These are phyloP conservation scores for Pogona vitticeps DNA, from an alignment of 2,113 vertebrate genomes.

Conservation along the genomic window DNA sequence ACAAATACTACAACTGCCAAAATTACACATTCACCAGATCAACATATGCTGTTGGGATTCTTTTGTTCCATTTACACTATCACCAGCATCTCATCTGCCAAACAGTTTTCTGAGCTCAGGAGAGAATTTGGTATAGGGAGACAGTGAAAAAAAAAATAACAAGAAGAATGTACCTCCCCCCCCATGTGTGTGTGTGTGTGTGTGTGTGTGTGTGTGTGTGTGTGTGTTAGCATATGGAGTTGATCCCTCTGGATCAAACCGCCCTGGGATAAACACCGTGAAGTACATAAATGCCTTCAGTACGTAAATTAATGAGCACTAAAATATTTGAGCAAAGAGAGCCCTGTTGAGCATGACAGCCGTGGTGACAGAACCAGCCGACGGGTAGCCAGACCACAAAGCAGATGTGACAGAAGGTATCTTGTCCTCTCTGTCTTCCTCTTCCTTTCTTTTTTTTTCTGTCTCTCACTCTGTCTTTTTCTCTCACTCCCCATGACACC, in stretches of 20 bases:
- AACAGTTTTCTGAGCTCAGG: background rate
- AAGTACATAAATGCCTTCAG: background rate
- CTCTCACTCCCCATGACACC: no score
- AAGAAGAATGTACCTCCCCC: background rate
- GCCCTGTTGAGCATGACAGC: background rate
- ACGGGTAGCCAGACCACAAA: background rate
- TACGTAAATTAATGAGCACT: background rate
- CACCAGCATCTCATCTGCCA: background rate
- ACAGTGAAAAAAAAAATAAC: background rate
- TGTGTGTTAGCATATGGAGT: background rate
- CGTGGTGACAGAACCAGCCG: background rate
- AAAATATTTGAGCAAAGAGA: background rate
- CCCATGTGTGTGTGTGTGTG: background rate
- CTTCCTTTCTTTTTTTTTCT: no score
- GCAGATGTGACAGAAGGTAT: background rate
- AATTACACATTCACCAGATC: background rate
- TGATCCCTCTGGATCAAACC: background rate
- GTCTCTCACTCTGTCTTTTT: no score
- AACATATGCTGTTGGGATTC: background rate
- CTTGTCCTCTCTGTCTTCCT: background rate
- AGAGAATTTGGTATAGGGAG: background rate
- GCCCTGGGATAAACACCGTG: background rate
- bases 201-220: background rate
- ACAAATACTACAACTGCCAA: slow-evolving; percentile 1
- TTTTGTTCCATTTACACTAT: background rate